These are phyloP conservation scores for Helobdella robusta DNA, from an alignment of 2,888 invertebrate genomes.

Conservation along the genomic window DNA sequence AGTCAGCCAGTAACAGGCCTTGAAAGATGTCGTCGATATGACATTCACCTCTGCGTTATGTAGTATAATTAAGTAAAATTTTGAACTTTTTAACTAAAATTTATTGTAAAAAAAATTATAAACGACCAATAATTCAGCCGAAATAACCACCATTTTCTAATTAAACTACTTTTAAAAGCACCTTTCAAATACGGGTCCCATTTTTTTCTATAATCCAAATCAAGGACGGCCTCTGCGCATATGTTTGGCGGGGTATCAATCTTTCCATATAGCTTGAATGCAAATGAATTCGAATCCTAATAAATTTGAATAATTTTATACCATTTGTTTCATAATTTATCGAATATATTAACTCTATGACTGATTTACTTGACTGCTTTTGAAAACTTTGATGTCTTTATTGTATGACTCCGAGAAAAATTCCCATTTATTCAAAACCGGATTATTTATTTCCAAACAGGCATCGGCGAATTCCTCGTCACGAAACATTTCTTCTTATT, in stretches of 20 bases:
- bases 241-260: conserved; percentile 23
- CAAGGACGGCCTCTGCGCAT: conserved; percentile 20
- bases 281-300: background rate
- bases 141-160: no score
- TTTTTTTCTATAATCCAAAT: conserved; percentile 22
- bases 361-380: background rate
- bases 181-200: conserved; percentile 25
- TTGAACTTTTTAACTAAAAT: background rate
- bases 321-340: background rate
- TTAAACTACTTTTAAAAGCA: conserved; percentile 4
- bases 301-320: background rate
- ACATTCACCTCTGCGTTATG: conserved; percentile 14
- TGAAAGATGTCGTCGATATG: conserved; percentile 7
- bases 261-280: conserved; percentile 22
- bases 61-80: background rate
- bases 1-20: conserved; percentile 23
- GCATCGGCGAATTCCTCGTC: conserved; percentile 25
- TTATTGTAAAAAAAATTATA: background rate
- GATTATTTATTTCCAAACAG: conserved; percentile 22
- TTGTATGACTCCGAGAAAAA: conserved; percentile 23
- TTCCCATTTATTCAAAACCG: conserved; percentile 17
- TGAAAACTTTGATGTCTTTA: conserved; percentile 21
- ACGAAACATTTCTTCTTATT: conserved; percentile 8
- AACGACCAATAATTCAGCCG: background rate
- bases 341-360: background rate